Evolutionary conservation across 1,140 invertebrate genomes (phyloP).

Genomic region (Tetramorium alpestre): DNA sequence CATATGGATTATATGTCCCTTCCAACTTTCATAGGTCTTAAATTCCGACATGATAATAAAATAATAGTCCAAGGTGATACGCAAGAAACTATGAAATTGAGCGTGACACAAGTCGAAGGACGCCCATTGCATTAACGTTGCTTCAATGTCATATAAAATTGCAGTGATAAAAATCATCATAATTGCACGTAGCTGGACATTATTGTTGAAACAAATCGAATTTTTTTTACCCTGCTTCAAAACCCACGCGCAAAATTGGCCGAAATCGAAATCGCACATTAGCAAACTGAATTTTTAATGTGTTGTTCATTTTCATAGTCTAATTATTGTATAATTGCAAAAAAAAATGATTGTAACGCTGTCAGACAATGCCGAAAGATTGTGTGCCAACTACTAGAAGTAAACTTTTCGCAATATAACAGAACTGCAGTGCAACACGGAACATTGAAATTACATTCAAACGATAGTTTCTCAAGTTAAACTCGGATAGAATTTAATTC

Average conservation of each 20-base stretch:
- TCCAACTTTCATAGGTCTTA: neutral
- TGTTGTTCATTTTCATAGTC: neutral
- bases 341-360: neutral
- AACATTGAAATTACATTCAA: neutral
- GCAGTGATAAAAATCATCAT: slow-evolving; percentile 31
- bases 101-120: slow-evolving; percentile 36
- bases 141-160: slow-evolving; percentile 45
- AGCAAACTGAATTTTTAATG: neutral
- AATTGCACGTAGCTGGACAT: neutral
- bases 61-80: slow-evolving; percentile 34
- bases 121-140: neutral
- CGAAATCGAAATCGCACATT: neutral
- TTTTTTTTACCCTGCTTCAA: neutral
- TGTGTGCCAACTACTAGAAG: neutral
- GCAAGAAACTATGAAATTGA: slow-evolving; percentile 54
- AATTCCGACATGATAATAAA: slow-evolving; percentile 24
- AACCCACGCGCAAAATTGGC: neutral
- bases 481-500: neutral
- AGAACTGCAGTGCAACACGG: neutral
- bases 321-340: neutral
- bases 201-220: neutral
- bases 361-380: neutral
- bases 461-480: neutral
- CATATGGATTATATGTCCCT: neutral
- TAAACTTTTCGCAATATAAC: neutral